Percentiles rank a stretch among this genome's conserved stretches.
Evolutionary conservation across 2,113 vertebrate species (phyloP).

Genomic region (Scatophagus argus): DNA sequence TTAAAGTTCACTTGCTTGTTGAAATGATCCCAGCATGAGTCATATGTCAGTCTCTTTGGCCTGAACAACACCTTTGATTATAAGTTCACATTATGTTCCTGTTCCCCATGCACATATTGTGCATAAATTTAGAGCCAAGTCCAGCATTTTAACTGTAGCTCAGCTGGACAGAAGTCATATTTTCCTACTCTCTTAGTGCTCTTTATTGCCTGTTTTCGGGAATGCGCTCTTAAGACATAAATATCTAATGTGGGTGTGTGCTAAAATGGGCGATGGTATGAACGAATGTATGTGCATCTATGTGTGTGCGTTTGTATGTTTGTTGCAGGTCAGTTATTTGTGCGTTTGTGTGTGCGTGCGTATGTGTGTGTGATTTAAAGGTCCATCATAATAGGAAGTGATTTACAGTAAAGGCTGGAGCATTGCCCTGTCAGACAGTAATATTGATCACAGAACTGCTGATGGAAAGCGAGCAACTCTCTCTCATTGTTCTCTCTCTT

Average conservation of each 20-base stretch:
- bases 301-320: conserved; percentile 35
- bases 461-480: conserved; percentile 72
- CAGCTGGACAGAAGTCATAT: neutral
- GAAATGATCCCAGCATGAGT: conserved; percentile 10
- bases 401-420: conserved; percentile 72
- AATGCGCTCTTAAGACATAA: conserved; percentile 11
- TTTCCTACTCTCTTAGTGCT: neutral
- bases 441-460: conserved; percentile 76
- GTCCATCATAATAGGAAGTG: conserved; percentile 66
- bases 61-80: neutral
- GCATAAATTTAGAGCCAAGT: conserved; percentile 11
- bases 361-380: conserved; percentile 61
- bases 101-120: neutral
- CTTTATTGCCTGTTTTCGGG: conserved; percentile 26
- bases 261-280: conserved; percentile 12
- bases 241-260: conserved; percentile 26
- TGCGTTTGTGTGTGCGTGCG: conserved; percentile 50
- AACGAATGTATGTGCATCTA: neutral
- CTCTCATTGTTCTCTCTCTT: conserved; percentile 43
- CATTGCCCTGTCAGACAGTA: conserved; percentile 70
- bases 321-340: conserved; percentile 22
- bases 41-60: neutral
- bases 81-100: conserved; percentile 4
- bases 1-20: conserved; percentile 4
- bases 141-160: conserved; percentile 14